Conservation (phyloP, 2,888 invertebrate genomes). For the Drosophila silvestris region DNA sequence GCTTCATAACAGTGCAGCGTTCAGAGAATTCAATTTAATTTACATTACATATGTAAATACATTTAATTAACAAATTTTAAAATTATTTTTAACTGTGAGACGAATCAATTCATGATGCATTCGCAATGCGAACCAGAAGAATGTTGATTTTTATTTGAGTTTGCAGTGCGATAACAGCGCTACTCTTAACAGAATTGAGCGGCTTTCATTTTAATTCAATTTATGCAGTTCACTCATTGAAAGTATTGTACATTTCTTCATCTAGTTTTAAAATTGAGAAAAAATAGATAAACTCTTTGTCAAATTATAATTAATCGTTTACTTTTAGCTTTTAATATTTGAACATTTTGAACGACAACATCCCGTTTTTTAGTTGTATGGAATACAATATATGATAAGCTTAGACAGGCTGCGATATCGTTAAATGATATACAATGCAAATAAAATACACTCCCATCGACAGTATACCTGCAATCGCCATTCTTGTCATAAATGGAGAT, state of each 20-base stretch:
- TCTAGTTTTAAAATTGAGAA: too few species aligned
- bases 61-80: neutral
- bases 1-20: neutral
- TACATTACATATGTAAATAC: neutral
- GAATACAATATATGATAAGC: too few species aligned
- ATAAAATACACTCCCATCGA: neutral
- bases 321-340: too few species aligned
- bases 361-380: too few species aligned
- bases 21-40: neutral
- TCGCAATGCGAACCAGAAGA: neutral
- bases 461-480: neutral
- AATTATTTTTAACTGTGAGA: neutral
- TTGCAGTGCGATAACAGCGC: neutral
- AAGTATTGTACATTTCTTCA: neutral
- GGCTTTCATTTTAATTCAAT: neutral
- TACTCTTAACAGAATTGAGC: neutral
- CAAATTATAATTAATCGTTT: too few species aligned
- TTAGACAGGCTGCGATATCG: too few species aligned
- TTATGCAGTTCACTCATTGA: neutral
- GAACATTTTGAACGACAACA: too few species aligned
- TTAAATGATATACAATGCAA: neutral
- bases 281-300: too few species aligned
- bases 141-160: neutral
- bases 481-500: neutral
- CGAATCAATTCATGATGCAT: neutral